A percentile compares a stretch with the other conserved stretches of the same genome.
These are phyloP conservation scores for Brevimyrus niger DNA, from an alignment of 2,113 vertebrate genomes.

Conservation along the genomic window DNA sequence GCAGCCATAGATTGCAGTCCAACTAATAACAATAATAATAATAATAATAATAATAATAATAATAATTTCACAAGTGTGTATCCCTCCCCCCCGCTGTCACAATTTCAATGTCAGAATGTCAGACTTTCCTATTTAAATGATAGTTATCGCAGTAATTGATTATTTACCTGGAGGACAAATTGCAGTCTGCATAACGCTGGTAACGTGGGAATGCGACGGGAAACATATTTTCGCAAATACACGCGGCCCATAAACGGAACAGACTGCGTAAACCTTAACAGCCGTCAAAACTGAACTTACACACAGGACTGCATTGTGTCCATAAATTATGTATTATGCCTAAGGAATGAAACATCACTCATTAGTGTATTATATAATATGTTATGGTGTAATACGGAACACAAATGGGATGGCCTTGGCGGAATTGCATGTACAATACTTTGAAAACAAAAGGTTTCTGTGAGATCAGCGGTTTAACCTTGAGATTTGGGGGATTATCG, in stretches of 20 bases:
- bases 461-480: conserved; percentile 19
- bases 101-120: background rate
- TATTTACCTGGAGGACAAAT: background rate
- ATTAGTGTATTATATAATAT: background rate
- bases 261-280: background rate
- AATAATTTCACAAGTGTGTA: background rate
- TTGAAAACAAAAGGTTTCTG: conserved; percentile 3
- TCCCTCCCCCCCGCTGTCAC: background rate
- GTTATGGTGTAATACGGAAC: background rate
- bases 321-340: background rate
- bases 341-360: background rate
- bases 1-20: background rate
- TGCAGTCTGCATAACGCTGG: background rate
- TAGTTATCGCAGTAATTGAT: background rate
- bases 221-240: background rate
- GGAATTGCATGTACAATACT: background rate
- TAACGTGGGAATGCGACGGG: background rate
- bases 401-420: background rate
- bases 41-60: background rate
- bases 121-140: background rate
- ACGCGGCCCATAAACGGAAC: background rate
- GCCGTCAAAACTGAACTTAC: background rate
- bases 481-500: conserved; percentile 34
- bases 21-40: background rate
- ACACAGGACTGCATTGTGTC: background rate